Percentiles rank a stretch among this genome's conserved stretches.
phyloP scores from a whole-genome alignment of 2,797 vertebrate genomes.

The Natrix natrix region DNA sequence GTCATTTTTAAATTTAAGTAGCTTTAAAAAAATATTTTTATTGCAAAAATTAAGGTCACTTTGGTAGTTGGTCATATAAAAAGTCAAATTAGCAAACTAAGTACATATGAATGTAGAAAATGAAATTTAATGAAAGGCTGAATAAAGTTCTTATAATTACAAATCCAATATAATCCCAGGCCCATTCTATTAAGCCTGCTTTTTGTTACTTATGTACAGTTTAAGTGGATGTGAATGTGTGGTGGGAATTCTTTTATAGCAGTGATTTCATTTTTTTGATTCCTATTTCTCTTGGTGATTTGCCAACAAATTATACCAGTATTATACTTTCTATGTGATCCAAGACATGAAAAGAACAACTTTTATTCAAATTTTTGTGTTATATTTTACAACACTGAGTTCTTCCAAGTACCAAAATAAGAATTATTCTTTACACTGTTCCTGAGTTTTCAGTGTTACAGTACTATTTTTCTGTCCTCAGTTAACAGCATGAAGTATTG shows the following conservation, averaged over 20 bases:
- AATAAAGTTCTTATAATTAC: not conserved
- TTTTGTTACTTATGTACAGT: not conserved
- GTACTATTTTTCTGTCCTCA: slow-evolving; percentile 32
- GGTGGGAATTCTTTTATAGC: not conserved
- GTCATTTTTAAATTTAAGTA: not conserved
- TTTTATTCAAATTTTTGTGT: not conserved
- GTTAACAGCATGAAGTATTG: not conserved
- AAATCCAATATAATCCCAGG: not conserved
- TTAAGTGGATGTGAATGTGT: too few species aligned
- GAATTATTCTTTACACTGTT: slow-evolving; percentile 11
- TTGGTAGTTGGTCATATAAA: not conserved
- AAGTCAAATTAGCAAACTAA: not conserved
- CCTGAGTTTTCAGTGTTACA: slow-evolving; percentile 13
- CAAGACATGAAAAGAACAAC: not conserved
- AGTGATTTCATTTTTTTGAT: not conserved
- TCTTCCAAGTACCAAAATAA: not conserved
- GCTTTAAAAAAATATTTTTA: not conserved
- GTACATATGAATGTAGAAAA: not conserved
- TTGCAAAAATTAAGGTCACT: not conserved
- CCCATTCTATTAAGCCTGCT: not conserved
- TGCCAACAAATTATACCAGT: not conserved
- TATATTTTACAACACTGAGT: not conserved
- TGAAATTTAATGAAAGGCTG: not conserved
- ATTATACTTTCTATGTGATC: fast-evolving
- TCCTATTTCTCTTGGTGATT: not conserved